A percentile compares a stretch with the other conserved stretches of the same genome.
phyloP scores from a whole-genome alignment of 1,140 invertebrate genomes.

The Euura saliciscinereae region DNA sequence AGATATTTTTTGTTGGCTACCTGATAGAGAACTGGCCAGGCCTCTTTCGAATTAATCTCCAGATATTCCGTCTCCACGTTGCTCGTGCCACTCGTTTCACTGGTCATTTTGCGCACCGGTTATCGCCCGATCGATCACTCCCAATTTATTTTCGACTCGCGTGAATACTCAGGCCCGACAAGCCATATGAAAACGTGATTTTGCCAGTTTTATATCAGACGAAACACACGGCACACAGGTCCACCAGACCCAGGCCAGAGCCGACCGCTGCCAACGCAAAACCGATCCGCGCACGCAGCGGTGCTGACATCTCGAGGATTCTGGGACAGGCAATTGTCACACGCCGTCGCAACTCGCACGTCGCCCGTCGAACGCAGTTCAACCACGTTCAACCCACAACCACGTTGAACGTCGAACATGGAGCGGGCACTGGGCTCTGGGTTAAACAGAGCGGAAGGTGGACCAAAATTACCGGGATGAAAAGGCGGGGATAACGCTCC shows the following conservation, averaged over 20 bases:
- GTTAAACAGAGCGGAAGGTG: too few relatives aligned
- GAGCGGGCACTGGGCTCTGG: too few relatives aligned
- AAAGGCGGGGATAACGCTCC: too few relatives aligned
- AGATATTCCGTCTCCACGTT: constrained; percentile 72
- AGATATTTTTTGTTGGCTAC: constrained; percentile 48
- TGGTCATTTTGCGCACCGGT: neutral
- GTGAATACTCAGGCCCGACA: neutral
- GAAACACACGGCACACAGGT: neutral
- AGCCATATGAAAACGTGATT: neutral
- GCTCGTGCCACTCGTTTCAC: constrained; percentile 48
- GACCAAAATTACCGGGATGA: too few relatives aligned
- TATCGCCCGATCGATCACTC: neutral
- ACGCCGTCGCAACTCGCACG: too few relatives aligned
- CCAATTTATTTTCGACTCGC: neutral
- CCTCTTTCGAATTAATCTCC: constrained; percentile 66
- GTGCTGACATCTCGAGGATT: neutral
- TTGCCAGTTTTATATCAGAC: neutral
- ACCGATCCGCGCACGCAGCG: neutral
- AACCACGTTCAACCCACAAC: neutral
- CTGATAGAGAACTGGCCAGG: constrained; percentile 72
- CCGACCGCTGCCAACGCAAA: constrained; percentile 3
- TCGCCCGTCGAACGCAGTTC: too few relatives aligned
- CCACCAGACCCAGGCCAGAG: neutral
- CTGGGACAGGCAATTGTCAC: neutral
- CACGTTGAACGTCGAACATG: neutral